A percentile compares a stretch with the other conserved stretches of the same genome.
Conservation (phyloP, 2,888 invertebrate species). For the Melanchra persicariae region DNA sequence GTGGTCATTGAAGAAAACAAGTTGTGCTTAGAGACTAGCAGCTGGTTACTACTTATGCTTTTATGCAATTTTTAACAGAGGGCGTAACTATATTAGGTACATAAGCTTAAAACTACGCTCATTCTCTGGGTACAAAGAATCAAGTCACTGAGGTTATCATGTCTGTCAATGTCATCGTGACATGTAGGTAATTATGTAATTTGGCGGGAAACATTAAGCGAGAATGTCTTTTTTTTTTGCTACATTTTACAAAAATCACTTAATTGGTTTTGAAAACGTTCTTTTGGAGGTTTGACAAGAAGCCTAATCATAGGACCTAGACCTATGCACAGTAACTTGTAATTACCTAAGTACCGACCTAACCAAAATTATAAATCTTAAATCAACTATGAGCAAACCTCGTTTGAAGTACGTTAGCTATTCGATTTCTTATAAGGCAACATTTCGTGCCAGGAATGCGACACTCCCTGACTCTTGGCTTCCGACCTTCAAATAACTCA, state of each 20-base stretch:
- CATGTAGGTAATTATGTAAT: not conserved
- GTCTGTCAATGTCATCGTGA: not conserved
- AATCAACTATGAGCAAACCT: conserved; percentile 4
- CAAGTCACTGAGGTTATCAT: not conserved
- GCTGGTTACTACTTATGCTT: conserved; percentile 23
- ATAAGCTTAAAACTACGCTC: too few species aligned
- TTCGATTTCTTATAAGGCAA: conserved; percentile 26
- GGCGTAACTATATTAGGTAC: too few species aligned
- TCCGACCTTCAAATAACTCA: conserved; percentile 72
- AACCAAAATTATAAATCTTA: conserved; percentile 1
- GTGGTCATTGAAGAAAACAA: conserved; percentile 36
- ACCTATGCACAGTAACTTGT: too few species aligned
- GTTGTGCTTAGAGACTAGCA: conserved; percentile 37
- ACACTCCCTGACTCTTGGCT: conserved; percentile 55
- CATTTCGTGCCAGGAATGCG: conserved; percentile 56
- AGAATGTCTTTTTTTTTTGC: not conserved
- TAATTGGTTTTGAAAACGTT: not conserved
- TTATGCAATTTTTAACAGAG: conserved; percentile 17
- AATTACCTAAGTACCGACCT: not conserved
- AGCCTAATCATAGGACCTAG: too few species aligned
- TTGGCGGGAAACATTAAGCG: not conserved
- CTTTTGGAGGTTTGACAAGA: not conserved
- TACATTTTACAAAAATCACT: not conserved
- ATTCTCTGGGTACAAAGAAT: not conserved
- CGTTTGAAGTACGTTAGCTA: conserved; percentile 18